phyloP scores from a whole-genome alignment of 1,140 invertebrate species.

The Trialeurodes vaporariorum region DNA sequence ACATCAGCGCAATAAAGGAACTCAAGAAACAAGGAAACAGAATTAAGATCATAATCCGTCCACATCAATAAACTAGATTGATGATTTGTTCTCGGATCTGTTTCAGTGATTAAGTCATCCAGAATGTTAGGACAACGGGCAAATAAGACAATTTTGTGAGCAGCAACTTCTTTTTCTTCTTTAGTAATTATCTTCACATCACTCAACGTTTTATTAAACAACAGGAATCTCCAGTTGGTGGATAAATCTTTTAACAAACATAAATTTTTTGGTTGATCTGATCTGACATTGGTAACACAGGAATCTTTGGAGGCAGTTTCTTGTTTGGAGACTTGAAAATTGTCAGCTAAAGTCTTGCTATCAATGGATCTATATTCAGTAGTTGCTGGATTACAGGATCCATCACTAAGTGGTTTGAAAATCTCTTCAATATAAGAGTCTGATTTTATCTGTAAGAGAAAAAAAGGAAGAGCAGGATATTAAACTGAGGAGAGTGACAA shows the following conservation, averaged over 20 bases:
- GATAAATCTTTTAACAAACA: constrained; percentile 10
- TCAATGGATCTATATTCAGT: no score
- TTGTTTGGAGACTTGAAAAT: no score
- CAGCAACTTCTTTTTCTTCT: constrained; percentile 18
- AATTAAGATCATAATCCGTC: neutral
- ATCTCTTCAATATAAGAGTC: neutral
- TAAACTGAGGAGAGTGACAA: no score
- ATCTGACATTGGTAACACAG: no score
- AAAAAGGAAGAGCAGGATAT: no score
- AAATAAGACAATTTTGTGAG: constrained; percentile 19
- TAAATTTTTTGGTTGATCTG: no score
- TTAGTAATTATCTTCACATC: constrained; percentile 19
- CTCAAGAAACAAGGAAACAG: neutral
- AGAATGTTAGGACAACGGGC: constrained; percentile 19
- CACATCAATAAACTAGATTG: neutral
- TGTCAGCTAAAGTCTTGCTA: no score
- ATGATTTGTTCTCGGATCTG: neutral
- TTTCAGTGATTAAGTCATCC: constrained; percentile 16
- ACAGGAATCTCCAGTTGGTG: constrained; percentile 16
- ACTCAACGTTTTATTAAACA: constrained; percentile 19
- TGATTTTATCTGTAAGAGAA: neutral
- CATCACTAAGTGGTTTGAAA: neutral
- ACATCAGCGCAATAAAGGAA: neutral
- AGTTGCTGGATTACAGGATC: no score
- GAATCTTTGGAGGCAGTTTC: no score